phyloP scores from a whole-genome alignment of 1,140 invertebrate genomes.

The Coenobita brevimanus region DNA sequence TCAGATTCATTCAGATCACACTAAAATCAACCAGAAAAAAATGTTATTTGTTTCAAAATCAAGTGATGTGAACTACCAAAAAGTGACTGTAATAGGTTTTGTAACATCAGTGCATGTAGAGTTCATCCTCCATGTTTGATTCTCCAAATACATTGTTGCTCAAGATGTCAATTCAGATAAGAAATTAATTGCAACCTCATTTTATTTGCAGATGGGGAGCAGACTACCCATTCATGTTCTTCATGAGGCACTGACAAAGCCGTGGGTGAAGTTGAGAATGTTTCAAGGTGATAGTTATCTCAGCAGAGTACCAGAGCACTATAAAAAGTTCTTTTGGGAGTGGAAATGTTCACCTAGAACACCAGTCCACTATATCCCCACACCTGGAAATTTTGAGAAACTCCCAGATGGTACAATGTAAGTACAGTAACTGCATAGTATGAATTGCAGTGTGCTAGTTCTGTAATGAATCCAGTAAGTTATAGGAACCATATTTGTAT shows the following conservation, averaged over 20 bases:
- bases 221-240: neutral
- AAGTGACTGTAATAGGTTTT: too few species aligned
- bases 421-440: conserved; percentile 46
- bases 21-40: too few species aligned
- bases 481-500: neutral
- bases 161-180: too few species aligned
- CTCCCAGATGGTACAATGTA: conserved; percentile 83
- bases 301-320: conserved; percentile 83
- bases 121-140: too few species aligned
- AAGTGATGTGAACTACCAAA: too few species aligned
- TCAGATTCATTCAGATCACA: too few species aligned
- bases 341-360: conserved; percentile 83
- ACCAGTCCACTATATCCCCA: conserved; percentile 90
- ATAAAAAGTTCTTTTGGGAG: conserved; percentile 90
- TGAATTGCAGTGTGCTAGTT: too few species aligned
- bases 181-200: too few species aligned
- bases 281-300: neutral
- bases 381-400: conserved; percentile 82
- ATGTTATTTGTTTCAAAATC: too few species aligned
- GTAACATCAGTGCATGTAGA: too few species aligned
- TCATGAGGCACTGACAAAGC: neutral
- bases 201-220: conserved; percentile 27
- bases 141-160: too few species aligned
- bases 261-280: conserved; percentile 23
- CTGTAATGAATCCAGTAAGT: neutral